Evolutionary conservation across 2,113 vertebrate species (phyloP).

Genomic region (Callipepla californica): DNA sequence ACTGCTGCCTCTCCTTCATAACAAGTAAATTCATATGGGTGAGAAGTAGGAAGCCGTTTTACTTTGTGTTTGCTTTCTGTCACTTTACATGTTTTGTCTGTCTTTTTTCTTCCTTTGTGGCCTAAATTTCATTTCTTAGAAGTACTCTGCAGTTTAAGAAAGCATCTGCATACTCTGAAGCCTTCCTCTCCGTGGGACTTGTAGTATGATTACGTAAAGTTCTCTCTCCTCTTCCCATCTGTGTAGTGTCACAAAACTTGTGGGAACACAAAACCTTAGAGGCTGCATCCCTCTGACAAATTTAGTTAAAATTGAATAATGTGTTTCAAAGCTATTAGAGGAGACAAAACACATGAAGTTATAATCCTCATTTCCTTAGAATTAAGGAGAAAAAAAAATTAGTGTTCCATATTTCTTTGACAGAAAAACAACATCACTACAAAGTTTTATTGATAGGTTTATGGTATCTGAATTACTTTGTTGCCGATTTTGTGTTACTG

Average conservation of each 20-base stretch:
- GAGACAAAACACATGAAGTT: neutral
- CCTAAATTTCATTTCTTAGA: conserved; percentile 5
- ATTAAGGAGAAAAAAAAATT: neutral
- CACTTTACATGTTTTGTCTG: neutral
- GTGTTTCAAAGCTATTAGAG: neutral
- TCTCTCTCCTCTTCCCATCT: conserved; percentile 44
- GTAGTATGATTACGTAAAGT: conserved; percentile 23
- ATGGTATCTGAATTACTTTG: neutral
- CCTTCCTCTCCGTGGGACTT: neutral
- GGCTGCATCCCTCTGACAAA: conserved; percentile 16
- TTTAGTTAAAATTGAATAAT: neutral
- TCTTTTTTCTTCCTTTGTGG: neutral
- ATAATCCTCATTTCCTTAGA: neutral
- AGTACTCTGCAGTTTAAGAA: neutral
- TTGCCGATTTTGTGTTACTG: neutral
- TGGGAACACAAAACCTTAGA: neutral
- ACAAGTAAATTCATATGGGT: neutral
- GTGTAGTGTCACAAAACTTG: conserved; percentile 40
- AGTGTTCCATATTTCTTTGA: neutral
- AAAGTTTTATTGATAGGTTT: neutral
- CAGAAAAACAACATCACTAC: neutral
- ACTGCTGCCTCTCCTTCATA: neutral
- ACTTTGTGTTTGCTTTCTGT: neutral
- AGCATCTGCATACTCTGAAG: neutral
- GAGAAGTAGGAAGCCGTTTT: neutral